These are phyloP conservation scores for Odontesthes bonariensis DNA, from an alignment of 2,113 vertebrate species.

Conservation along the genomic window DNA sequence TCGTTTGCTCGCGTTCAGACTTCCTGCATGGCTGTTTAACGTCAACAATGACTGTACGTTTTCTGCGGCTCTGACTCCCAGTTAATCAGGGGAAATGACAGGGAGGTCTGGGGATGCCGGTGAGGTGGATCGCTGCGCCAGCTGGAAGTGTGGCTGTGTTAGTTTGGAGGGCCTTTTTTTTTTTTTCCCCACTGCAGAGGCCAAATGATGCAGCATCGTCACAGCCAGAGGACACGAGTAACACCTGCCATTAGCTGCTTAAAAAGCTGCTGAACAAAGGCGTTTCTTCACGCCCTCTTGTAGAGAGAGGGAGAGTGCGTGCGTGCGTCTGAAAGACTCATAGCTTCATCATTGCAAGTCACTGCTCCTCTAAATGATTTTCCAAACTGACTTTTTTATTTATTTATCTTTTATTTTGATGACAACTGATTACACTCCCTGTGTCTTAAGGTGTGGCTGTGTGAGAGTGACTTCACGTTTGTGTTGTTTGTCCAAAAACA, in stretches of 20 bases:
- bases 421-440: background rate
- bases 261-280: background rate
- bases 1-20: background rate
- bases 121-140: constrained; percentile 22
- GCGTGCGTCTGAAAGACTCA: background rate
- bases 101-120: background rate
- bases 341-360: constrained; percentile 35
- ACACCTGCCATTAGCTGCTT: background rate
- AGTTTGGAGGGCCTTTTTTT: constrained; percentile 29
- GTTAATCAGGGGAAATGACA: constrained; percentile 8
- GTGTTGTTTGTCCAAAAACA: constrained; percentile 61
- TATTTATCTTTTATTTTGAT: too few relatives aligned
- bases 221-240: background rate
- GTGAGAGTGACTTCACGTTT: background rate
- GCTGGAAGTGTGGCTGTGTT: constrained; percentile 15
- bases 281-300: background rate
- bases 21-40: background rate
- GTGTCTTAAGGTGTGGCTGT: background rate
- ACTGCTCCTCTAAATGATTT: background rate
- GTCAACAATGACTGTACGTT: constrained; percentile 28
- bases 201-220: constrained; percentile 53
- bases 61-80: background rate
- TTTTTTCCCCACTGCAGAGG: constrained; percentile 58
- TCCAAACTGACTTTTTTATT: background rate
- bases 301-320: too few relatives aligned